These are phyloP conservation scores for Perdita meconis DNA, from an alignment of 2,888 invertebrate genomes.

Conservation along the genomic window DNA sequence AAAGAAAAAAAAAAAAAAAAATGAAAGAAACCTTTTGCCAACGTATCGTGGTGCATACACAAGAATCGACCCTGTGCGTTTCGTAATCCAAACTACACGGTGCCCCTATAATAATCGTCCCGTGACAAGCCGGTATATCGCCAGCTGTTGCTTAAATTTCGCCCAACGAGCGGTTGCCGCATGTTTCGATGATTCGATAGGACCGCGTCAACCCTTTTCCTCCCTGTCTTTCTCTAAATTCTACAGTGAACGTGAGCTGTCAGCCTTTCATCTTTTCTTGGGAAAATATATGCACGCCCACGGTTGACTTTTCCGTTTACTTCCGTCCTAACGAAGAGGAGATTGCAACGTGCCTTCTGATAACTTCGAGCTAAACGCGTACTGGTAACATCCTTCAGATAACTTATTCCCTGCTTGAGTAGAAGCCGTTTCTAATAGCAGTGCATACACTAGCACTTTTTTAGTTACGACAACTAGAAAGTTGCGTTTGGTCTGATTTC, in stretches of 20 bases:
- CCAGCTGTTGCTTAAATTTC: conserved; percentile 63
- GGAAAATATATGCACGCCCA: conserved; percentile 50
- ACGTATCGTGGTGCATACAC: neutral
- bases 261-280: neutral
- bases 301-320: conserved; percentile 28
- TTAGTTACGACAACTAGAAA: too few relatives aligned
- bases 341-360: conserved; percentile 12
- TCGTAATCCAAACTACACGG: conserved; percentile 58
- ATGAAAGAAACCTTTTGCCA: neutral
- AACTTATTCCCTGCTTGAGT: too few relatives aligned
- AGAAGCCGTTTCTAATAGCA: too few relatives aligned
- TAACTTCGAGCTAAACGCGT: neutral
- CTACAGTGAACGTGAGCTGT: conserved; percentile 13
- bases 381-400: neutral
- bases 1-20: conserved; percentile 10
- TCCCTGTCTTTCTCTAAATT: neutral
- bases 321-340: neutral
- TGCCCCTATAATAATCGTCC: conserved; percentile 67
- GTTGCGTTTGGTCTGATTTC: too few relatives aligned
- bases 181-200: conserved; percentile 63
- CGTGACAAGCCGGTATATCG: conserved; percentile 56
- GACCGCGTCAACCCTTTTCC: conserved; percentile 53
- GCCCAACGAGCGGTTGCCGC: conserved; percentile 38
- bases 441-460: too few relatives aligned
- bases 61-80: conserved; percentile 26